Evolutionary conservation across 2,888 invertebrate species (phyloP), one percentile per base, ranked within the genome.

Genomic region (Mayetiola destructor): DNA sequence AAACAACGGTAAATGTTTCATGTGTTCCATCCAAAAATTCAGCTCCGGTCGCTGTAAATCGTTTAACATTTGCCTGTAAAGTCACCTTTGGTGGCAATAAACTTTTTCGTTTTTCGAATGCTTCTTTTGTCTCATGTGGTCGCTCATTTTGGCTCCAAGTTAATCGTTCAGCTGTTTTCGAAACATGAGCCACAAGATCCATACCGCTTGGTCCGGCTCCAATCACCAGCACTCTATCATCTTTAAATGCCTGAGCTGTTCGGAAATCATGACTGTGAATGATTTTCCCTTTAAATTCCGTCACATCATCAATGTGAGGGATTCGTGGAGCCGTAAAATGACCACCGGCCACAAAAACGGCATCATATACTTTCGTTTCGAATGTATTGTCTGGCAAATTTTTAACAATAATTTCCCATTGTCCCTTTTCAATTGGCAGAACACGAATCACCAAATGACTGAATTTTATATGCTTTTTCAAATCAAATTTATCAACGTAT

Each of bases 171-270:
- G 86, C 82, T 1, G 78, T 75, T 61, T 75, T 71, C 23, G 85
- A 78, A 58, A 86, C 75, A 63, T 85, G 85, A 42, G 81, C 66
- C 0, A 84, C 81, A 30, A 88, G 76, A 68, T 88, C 88, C 69
- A 85, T 77, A 16, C 92, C 94, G 2, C 92, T 93, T 23, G 90
- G 86, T 0, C 88, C 90, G 1, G 88, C 91, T 1, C 94, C 94
- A 23, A 94, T 75, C 6, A 92, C 82, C 20, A 89, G 76, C 0
- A 93, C 88, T 3, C 73, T 76, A 66, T 82, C 79, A 58, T 74
- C 81, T 68, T 21, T n/a, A 69, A 83, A 93, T 10, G 75, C 68
- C 55, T 84, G 80, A 0, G 88, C 83, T 2, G 77, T 74, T 58
- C 92, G 76, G 71, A 89, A 95, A 65, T 88, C 82, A 69, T 91